Evolutionary conservation across 2,797 vertebrate species (phyloP), one percentile per base, ranked within the genome.

Genomic region (Micrastur ruficollis): DNA sequence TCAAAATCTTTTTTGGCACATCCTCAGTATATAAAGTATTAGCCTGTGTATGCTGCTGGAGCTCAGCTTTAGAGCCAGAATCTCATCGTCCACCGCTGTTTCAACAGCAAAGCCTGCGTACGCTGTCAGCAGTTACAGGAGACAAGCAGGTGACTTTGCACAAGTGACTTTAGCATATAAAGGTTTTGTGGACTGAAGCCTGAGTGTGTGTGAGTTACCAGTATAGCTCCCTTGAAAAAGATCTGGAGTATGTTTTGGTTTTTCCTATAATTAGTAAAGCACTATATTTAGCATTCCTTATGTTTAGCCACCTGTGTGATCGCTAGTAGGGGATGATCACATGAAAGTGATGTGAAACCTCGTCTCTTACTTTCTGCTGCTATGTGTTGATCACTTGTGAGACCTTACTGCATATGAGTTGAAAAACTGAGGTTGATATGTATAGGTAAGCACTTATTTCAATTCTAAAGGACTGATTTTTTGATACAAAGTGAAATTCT

Each of bases 241-340:
- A 53, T 29, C n/a, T 38, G 61, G 32, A 58, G 34, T 50, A 29
- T 85, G 66, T 87, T 68, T 59, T 49, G 65, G 25, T 95, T 56
- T 86, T 73, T 15, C 58, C 82, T 92, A 3, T 72, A 53, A 50
- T 93, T 84, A 88, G 84, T 40, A 1, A 78, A 87, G 65, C 3
- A 5, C 65, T 91, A 7, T 78, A 71, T 75, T 86, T 95, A 59
- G 63, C 44, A 50, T 93, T 86, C 90, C 90, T 87, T 89, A 49
- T 80, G 89, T 82, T 85, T 80, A 84, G 78, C 78, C 89, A 82
- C 93, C 90, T 97, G 81, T 80, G 83, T 62, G 89, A 74, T 92
- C 46, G 3, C 67, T 75, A 1, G 81, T 16, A 31, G 68, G 68
- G 53, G 58, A 18, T 29, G 72, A 50, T 72, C 55, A 53, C 38